These are phyloP conservation scores for Orchestia grillus DNA, from an alignment of 1,140 invertebrate species.

Conservation along the genomic window DNA sequence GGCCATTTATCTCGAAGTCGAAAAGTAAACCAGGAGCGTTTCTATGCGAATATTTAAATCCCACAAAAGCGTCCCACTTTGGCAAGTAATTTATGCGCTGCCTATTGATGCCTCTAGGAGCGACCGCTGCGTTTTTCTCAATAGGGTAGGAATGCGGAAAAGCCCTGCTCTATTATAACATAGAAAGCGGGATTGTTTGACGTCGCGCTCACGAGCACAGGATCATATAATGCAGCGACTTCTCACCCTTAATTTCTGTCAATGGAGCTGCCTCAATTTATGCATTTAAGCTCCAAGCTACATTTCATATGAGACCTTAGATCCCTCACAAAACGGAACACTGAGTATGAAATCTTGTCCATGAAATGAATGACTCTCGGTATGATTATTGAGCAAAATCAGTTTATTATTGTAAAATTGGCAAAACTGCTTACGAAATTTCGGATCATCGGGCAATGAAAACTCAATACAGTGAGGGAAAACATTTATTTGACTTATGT, in stretches of 20 bases:
- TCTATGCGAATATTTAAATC: conserved; percentile 48
- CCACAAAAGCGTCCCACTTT: conserved; percentile 40
- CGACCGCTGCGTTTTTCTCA: background rate
- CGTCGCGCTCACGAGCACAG: background rate
- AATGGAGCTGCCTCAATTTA: conserved; percentile 5
- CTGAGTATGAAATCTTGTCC: background rate
- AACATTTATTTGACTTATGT: background rate
- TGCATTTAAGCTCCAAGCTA: background rate
- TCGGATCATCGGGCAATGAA: background rate
- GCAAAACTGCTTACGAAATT: background rate
- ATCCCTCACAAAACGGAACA: background rate
- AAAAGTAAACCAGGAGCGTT: conserved; percentile 11
- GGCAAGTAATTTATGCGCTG: conserved; percentile 46
- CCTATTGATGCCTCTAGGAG: conserved; percentile 27
- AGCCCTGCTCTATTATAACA: conserved; percentile 20
- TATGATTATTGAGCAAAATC: background rate
- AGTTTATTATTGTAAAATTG: background rate
- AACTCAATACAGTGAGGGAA: too few relatives aligned
- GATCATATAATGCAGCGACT: conserved; percentile 24
- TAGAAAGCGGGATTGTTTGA: conserved; percentile 26
- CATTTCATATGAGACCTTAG: background rate
- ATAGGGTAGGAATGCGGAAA: conserved; percentile 48
- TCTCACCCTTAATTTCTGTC: conserved; percentile 47
- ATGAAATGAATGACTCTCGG: background rate
- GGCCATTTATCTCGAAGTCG: conserved; percentile 26